These are phyloP conservation scores for Hyperoodon ampullatus DNA, from an alignment of 2,113 vertebrate species.

Conservation along the genomic window DNA sequence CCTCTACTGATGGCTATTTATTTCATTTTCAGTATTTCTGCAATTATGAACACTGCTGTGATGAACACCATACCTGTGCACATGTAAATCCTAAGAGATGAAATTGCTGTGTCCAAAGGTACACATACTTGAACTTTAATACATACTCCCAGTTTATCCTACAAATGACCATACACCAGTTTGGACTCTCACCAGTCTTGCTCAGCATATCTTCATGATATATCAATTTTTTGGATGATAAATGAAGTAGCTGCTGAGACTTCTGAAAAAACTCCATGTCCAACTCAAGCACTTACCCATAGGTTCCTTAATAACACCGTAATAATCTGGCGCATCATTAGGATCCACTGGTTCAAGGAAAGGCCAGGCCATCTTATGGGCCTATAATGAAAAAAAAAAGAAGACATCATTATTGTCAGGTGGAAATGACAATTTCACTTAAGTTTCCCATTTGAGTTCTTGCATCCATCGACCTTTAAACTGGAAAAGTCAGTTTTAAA, in stretches of 20 bases:
- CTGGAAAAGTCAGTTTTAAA: background rate
- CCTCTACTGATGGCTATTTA: background rate
- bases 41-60: background rate
- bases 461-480: background rate
- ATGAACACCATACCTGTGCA: background rate
- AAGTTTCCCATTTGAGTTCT: background rate
- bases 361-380: conserved; percentile 99
- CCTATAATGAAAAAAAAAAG: conserved; percentile 82
- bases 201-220: background rate
- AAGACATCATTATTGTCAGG: background rate
- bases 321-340: conserved; percentile 98
- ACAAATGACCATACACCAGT: background rate
- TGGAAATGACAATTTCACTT: background rate
- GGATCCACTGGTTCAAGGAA: conserved; percentile 98
- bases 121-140: background rate
- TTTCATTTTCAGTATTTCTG: background rate
- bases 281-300: conserved; percentile 91
- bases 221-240: background rate
- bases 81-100: background rate
- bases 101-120: background rate
- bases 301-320: conserved; percentile 98
- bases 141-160: background rate
- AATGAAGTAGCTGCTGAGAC: background rate
- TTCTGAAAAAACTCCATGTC: background rate
- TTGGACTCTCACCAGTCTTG: background rate